Evolutionary conservation across 2,797 vertebrate species (phyloP), one percentile per base, ranked within the genome.

Genomic region (Cynopterus sphinx): DNA sequence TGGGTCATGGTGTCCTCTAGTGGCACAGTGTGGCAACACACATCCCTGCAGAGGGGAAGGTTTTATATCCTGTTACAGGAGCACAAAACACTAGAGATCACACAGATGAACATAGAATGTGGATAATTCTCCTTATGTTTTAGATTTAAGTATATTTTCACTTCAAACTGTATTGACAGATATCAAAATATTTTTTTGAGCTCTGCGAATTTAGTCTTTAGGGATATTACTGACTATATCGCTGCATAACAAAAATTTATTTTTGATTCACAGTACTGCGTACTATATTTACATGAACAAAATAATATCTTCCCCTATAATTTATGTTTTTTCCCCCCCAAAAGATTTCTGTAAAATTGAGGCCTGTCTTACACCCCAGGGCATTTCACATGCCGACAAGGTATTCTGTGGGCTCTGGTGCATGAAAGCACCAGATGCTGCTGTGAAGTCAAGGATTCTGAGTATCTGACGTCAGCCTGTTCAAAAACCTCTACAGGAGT

Each of bases 1-100:
- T 83, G 95, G 96, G 68, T 61, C 78, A 61, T 97, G 94, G 78
- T 97, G 3, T 82, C 96, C 95, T 12, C 96, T 96, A 81, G 97
- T 97, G 97, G 94, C 57, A 33, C 36, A 97, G 1, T 0, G 0
- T 92, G 81, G 85, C 3, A 94, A 92, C 73, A 92, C 90, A 87
- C n/a, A 39, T 84, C 36, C 87, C 36, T 16, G 57, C 81, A 22
- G 94, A 78, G 43, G 28, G 24, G 26, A 53, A 63, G 4, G 16
- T 85, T 95, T 82, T 51, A 1, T 31, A 22, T 19, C 28, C 9
- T 39, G 6, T 41, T n/a, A 41, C 0, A 9, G 24, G 70, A 87
- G 65, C 46, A 9, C 28, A 51, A 59, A 61, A 84, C 53, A 7
- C 13, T 24, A 26, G 46, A 93, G 36, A 82, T 21, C 22, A 13